Percentiles rank a stretch among this genome's conserved stretches.
phyloP scores from a whole-genome alignment of 2,797 vertebrate species.

The Oryzias dopingdopingensis region DNA sequence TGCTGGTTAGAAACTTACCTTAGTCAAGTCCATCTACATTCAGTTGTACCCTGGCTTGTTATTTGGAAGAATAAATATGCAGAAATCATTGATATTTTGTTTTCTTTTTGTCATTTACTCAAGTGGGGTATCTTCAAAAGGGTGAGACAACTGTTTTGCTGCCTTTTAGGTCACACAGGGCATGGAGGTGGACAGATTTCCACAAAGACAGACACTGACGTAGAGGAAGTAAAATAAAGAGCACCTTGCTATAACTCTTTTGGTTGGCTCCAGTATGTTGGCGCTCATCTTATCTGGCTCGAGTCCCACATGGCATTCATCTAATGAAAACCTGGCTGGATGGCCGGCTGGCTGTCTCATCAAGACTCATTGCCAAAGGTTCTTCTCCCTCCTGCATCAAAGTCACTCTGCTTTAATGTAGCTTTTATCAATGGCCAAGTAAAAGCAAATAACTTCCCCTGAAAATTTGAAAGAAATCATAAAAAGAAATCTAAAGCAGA shows the following conservation, averaged over 20 bases:
- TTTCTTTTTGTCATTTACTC: no score
- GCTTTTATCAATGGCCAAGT: slow-evolving; percentile 77
- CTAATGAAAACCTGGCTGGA: slow-evolving; percentile 77
- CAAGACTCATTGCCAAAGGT: slow-evolving; percentile 72
- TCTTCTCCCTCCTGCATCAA: slow-evolving; percentile 72
- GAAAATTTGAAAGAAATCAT: slow-evolving; percentile 63
- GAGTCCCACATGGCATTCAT: slow-evolving; percentile 73
- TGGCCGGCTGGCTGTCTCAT: slow-evolving; percentile 69
- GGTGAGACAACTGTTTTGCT: slow-evolving; percentile 49
- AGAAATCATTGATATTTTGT: no score
- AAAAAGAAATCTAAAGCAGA: slow-evolving; percentile 57
- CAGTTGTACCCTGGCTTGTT: no score
- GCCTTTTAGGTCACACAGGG: slow-evolving; percentile 40
- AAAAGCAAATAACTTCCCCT: slow-evolving; percentile 68
- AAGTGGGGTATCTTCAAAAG: slow-evolving; percentile 26
- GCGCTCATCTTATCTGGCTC: slow-evolving; percentile 71
- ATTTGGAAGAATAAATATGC: no score
- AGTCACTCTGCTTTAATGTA: slow-evolving; percentile 72
- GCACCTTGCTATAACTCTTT: slow-evolving; percentile 76
- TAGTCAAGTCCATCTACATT: no score
- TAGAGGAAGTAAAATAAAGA: slow-evolving; percentile 71
- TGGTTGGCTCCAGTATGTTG: slow-evolving; percentile 71
- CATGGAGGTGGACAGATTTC: slow-evolving; percentile 41
- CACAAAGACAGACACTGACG: slow-evolving; percentile 64
- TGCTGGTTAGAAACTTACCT: background rate